These are phyloP conservation scores for Nyctibius grandis DNA, from an alignment of 2,797 vertebrate species.

Conservation along the genomic window DNA sequence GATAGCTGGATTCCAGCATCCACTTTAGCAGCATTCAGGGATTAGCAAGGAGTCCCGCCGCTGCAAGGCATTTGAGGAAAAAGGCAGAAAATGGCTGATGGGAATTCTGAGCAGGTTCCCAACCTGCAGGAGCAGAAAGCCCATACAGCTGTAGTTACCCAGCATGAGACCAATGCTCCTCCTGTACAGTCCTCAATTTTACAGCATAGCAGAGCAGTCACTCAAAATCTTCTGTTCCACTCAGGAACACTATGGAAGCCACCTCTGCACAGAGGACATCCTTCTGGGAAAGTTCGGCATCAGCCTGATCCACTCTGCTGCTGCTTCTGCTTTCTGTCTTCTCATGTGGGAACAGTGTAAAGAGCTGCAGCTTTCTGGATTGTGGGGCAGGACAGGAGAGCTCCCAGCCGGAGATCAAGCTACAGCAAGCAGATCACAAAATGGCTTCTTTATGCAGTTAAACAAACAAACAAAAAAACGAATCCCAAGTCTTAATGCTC, in stretches of 20 bases:
- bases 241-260: not conserved
- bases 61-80: not conserved
- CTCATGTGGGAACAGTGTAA: not conserved
- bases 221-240: not conserved
- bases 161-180: not conserved
- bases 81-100: not conserved
- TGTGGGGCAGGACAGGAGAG: not conserved
- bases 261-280: not conserved
- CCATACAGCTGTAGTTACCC: not conserved
- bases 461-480: not conserved
- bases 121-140: not conserved
- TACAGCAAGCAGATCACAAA: not conserved
- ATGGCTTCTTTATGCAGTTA: not conserved
- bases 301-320: not conserved
- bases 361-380: not conserved
- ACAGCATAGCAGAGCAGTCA: not conserved
- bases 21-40: not conserved
- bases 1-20: not conserved
- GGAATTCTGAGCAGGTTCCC: not conserved
- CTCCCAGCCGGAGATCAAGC: accelerated
- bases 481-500: not conserved
- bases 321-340: not conserved
- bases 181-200: not conserved
- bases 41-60: not conserved
- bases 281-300: not conserved